These are phyloP conservation scores for Bruchidius siliquastri DNA, from an alignment of 2,888 invertebrate species.

Conservation along the genomic window DNA sequence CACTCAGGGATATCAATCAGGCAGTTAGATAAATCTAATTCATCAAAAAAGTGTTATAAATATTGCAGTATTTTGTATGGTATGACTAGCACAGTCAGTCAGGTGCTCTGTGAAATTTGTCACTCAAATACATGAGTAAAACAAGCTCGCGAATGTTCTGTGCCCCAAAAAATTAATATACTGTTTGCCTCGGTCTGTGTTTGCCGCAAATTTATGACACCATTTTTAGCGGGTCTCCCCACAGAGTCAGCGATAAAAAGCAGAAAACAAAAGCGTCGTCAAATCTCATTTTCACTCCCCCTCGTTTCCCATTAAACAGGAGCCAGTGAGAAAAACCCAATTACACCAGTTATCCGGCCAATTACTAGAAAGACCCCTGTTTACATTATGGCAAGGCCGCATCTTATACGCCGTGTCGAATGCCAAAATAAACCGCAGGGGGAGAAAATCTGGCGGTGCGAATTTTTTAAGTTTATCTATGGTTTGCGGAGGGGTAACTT, in stretches of 20 bases:
- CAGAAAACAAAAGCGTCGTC: slow-evolving; percentile 5
- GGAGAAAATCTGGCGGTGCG: background rate
- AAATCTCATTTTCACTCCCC: slow-evolving; percentile 15
- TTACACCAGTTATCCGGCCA: slow-evolving; percentile 35
- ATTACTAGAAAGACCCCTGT: slow-evolving; percentile 30
- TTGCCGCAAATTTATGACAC: background rate
- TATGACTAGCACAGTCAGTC: too few relatives aligned
- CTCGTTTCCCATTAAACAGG: slow-evolving; percentile 20
- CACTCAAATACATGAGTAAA: background rate
- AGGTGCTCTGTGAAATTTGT: background rate
- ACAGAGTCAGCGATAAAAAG: background rate
- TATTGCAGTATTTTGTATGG: too few relatives aligned
- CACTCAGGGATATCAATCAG: too few relatives aligned
- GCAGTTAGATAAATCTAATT: too few relatives aligned
- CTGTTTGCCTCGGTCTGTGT: background rate
- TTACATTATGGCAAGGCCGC: slow-evolving; percentile 27
- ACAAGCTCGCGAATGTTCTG: background rate
- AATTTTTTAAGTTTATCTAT: background rate
- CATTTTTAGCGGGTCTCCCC: background rate
- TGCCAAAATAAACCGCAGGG: slow-evolving; percentile 26
- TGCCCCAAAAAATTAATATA: background rate
- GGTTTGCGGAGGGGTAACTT: background rate
- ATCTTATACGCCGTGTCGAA: slow-evolving; percentile 24
- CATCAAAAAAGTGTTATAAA: too few relatives aligned
- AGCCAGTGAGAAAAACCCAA: slow-evolving; percentile 33